Evolutionary conservation across 2,888 invertebrate genomes (phyloP).

Genomic region (Pseudoips prasinana): DNA sequence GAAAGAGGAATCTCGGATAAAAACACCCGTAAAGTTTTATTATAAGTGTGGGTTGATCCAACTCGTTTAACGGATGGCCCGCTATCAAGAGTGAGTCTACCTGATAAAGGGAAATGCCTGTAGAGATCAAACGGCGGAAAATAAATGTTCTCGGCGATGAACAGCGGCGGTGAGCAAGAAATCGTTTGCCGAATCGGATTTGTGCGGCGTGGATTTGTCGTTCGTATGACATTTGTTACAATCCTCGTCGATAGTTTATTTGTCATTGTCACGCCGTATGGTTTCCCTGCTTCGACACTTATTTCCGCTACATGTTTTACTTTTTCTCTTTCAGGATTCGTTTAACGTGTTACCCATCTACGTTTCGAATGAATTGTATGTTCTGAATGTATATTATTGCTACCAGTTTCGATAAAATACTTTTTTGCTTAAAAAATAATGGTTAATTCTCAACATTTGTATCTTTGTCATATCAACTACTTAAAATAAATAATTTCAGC

Average conservation of each 20-base stretch:
- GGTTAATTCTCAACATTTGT: too few species aligned
- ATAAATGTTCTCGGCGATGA: conserved; percentile 46
- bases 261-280: conserved; percentile 52
- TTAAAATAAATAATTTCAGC: too few species aligned
- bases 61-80: conserved; percentile 33
- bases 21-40: conserved; percentile 23
- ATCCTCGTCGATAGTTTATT: conserved; percentile 43
- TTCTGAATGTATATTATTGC: too few species aligned
- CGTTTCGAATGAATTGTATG: too few species aligned
- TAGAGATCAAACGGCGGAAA: conserved; percentile 55
- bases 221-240: conserved; percentile 62
- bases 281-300: conserved; percentile 31
- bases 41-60: conserved; percentile 22
- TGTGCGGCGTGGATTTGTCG: conserved; percentile 41
- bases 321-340: conserved; percentile 9
- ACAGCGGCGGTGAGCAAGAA: conserved; percentile 27
- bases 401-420: too few species aligned
- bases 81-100: conserved; percentile 55
- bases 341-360: too few species aligned
- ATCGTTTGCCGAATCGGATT: conserved; percentile 38
- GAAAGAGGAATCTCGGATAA: conserved; percentile 18
- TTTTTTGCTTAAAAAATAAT: too few species aligned
- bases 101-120: conserved; percentile 60
- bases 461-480: too few species aligned
- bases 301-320: conserved; percentile 15